Evolutionary conservation across 2,797 vertebrate species (phyloP), one percentile per base, ranked within the genome.

Genomic region (Intellagama lesueurii): DNA sequence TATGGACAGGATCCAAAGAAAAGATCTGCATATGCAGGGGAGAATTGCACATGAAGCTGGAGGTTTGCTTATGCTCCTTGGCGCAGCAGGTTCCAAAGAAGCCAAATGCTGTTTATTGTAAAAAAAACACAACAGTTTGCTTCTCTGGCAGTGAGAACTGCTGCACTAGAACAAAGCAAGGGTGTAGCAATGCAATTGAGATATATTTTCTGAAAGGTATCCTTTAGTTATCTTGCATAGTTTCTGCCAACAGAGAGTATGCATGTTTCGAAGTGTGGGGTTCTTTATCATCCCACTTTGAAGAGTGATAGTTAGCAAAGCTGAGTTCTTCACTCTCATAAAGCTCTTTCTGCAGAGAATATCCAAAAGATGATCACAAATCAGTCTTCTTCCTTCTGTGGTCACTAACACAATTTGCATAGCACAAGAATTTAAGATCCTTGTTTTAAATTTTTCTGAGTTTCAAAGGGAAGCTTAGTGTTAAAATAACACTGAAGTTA

Each of bases 31-130:
- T 32, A 32, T 3, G 7, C 60, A 66, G 56, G 35, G 28, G 4
- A 66, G 35, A 76, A 83, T 6, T 66, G 19, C 22, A 75, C 70
- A 75, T 22, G 28, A 88, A 82, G 70, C 30, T 83, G 52, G 47
- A 66, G 49, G 49, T 88, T 77, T 66, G 32, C 69, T 82, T 75
- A 77, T 69, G 76, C 22, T 68, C 75, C 56, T 83, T 83, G 72
- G 81, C 40, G 4, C 30, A 68, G 44, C 11, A 83, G 72, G 83
- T 83, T 64, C 73, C n/a, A 72, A 83, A 76, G 56, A 83, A 88
- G 60, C 81, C 76, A 88, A 88, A 49, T 56, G 81, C 81, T 49
- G 80, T 83, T 88, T 83, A 68, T n/a, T 82, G 73, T 76, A 47
- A 81, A 73, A 73, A 72, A 30, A 9, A 12, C n/a, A 72, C 28